phyloP scores from a whole-genome alignment of 2,888 invertebrate species.

The Graphium colonna region DNA sequence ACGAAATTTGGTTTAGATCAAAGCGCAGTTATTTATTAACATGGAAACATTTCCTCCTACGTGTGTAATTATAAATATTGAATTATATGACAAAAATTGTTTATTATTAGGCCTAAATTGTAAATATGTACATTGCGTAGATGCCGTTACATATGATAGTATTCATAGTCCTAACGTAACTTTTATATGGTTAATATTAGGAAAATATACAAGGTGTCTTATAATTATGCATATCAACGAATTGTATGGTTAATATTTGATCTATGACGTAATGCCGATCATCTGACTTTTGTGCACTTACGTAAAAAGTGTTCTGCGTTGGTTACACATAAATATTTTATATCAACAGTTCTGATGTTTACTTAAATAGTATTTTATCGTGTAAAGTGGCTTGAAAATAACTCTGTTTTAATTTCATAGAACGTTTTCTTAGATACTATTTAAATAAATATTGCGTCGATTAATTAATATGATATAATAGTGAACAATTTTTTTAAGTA shows the following conservation, averaged over 20 bases:
- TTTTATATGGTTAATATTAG: conserved; percentile 66
- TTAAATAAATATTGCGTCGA: neutral
- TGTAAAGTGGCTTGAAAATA: too few relatives aligned
- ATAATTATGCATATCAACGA: conserved; percentile 79
- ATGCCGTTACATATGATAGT: conserved; percentile 37
- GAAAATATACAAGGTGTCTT: conserved; percentile 77
- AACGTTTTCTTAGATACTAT: neutral
- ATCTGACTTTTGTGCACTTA: neutral
- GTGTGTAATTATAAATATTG: conserved; percentile 12
- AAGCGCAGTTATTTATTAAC: neutral
- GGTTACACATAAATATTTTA: too few relatives aligned
- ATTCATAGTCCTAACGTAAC: conserved; percentile 43
- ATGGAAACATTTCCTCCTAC: neutral
- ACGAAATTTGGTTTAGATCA: conserved; percentile 3
- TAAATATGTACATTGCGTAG: conserved; percentile 64
- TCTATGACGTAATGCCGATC: conserved; percentile 25
- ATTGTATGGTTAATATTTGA: conserved; percentile 54
- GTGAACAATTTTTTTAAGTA: neutral
- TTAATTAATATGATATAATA: neutral
- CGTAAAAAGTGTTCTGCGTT: neutral
- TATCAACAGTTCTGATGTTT: too few relatives aligned
- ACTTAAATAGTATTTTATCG: too few relatives aligned
- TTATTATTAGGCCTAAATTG: conserved; percentile 42
- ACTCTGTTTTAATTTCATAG: too few relatives aligned
- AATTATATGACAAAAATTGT: conserved; percentile 21